Conservation (phyloP, 2,797 vertebrate species). For the Distichodus sexfasciatus region DNA sequence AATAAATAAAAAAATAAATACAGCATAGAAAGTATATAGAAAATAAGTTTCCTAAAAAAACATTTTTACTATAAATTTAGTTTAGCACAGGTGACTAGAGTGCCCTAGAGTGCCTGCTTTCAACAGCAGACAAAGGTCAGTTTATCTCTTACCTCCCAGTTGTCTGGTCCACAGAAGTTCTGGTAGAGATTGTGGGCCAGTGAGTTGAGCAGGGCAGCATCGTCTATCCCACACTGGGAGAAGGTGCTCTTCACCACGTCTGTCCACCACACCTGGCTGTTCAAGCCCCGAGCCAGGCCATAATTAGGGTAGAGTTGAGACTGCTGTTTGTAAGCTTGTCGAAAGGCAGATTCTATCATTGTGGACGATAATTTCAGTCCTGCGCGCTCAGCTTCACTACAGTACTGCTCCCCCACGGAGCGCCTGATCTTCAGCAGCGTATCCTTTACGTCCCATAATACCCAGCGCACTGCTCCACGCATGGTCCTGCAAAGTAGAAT, state of each 20-base stretch:
- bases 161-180: constrained; percentile 74
- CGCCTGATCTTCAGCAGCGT: constrained; percentile 83
- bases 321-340: constrained; percentile 65
- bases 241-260: constrained; percentile 81
- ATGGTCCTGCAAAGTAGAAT: constrained; percentile 54
- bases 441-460: constrained; percentile 94
- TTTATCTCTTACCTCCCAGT: constrained; percentile 80
- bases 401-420: constrained; percentile 85
- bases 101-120: no score
- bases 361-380: constrained; percentile 73
- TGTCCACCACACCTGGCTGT: constrained; percentile 84
- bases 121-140: no score
- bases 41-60: no score
- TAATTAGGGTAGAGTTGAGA: constrained; percentile 83
- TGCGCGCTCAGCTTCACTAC: constrained; percentile 70
- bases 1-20: no score
- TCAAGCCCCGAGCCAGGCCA: constrained; percentile 76
- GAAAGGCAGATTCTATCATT: constrained; percentile 73
- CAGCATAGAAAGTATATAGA: no score
- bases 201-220: constrained; percentile 63
- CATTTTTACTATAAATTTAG: no score
- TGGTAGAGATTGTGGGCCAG: constrained; percentile 80
- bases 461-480: constrained; percentile 72
- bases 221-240: constrained; percentile 69
- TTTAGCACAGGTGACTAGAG: no score